Conservation (phyloP, 2,888 invertebrate species). For the Conomelus anceps region DNA sequence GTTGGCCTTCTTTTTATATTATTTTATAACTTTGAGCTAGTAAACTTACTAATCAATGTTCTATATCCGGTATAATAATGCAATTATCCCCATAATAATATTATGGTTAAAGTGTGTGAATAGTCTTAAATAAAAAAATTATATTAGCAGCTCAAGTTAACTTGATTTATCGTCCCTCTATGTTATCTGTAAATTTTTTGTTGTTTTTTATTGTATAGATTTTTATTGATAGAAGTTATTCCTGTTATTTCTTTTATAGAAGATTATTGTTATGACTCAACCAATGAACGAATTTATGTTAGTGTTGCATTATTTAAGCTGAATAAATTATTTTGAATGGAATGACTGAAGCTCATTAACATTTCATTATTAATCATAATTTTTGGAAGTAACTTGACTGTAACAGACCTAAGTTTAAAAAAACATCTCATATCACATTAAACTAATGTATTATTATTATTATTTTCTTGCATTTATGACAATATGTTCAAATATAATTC, state of each 20-base stretch:
- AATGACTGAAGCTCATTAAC: background rate
- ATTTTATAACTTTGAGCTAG: background rate
- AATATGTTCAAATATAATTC: too few relatives aligned
- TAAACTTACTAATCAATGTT: background rate
- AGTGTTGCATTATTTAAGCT: too few relatives aligned
- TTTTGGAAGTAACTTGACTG: background rate
- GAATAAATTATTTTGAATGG: background rate
- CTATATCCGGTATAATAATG: background rate
- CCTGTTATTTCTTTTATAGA: too few relatives aligned
- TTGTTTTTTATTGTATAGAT: background rate
- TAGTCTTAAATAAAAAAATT: background rate
- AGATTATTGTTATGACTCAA: background rate
- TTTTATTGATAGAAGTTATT: background rate
- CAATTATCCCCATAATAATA: too few relatives aligned
- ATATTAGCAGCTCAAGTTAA: background rate
- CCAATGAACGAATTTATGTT: too few relatives aligned
- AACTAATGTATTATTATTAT: too few relatives aligned
- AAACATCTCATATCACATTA: too few relatives aligned
- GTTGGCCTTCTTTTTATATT: background rate
- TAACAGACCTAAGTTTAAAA: too few relatives aligned
- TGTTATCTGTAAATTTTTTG: background rate
- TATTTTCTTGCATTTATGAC: too few relatives aligned
- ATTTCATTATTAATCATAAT: background rate
- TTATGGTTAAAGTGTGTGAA: background rate
- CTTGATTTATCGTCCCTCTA: background rate